A percentile compares a stretch with the other conserved stretches of the same genome.
These are phyloP conservation scores for Heterocephalus glaber DNA, from an alignment of 2,113 vertebrate genomes.

Conservation along the genomic window DNA sequence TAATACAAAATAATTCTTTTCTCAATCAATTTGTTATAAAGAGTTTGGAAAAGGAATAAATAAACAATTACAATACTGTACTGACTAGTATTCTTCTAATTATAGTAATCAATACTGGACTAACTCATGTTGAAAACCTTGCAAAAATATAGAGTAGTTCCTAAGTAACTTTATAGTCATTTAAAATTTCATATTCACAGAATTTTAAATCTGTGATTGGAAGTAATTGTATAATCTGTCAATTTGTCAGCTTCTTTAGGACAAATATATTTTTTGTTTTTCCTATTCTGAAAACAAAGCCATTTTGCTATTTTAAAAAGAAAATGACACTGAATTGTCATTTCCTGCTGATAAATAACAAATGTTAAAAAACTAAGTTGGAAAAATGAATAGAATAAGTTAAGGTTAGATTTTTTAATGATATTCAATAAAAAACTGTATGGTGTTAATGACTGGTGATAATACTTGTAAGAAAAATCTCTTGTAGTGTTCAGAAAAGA, in stretches of 20 bases:
- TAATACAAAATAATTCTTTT: not conserved
- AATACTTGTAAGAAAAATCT: conserved; percentile 22
- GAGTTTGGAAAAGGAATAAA: not conserved
- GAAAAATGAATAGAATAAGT: not conserved
- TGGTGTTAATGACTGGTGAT: not conserved
- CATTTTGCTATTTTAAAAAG: conserved; percentile 17
- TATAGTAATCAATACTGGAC: not conserved
- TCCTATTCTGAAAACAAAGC: conserved; percentile 7
- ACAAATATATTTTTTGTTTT: conserved; percentile 39
- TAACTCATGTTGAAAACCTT: not conserved
- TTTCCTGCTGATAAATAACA: conserved; percentile 11
- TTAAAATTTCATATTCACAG: not conserved
- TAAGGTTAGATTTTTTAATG: conserved; percentile 43
- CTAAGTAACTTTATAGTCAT: conserved; percentile 1
- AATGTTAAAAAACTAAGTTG: conserved; percentile 20
- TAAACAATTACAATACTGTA: not conserved
- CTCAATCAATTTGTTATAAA: not conserved
- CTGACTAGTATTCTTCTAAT: not conserved
- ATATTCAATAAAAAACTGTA: not conserved
- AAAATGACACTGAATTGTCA: not conserved
- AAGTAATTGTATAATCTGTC: conserved; percentile 11
- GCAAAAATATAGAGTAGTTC: not conserved
- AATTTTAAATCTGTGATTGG: not conserved
- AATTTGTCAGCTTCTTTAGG: not conserved
- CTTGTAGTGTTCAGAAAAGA: not conserved